Conservation (phyloP, 2,797 vertebrate genomes). For the Rhinophrynus dorsalis region DNA sequence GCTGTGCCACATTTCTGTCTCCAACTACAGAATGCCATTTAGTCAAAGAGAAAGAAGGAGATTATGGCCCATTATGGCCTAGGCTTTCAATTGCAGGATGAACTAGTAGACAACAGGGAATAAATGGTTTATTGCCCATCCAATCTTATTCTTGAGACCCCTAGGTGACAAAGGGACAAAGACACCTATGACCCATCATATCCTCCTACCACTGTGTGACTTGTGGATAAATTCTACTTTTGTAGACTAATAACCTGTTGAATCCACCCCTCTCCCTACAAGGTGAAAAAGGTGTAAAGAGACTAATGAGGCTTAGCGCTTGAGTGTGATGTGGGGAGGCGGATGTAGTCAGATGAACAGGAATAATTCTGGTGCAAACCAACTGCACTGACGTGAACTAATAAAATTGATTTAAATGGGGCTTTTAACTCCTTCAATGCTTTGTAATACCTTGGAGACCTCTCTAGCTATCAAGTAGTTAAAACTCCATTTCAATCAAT, state of each 20-base stretch:
- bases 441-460: no score
- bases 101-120: constrained; percentile 22
- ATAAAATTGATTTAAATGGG: no score
- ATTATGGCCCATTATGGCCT: neutral
- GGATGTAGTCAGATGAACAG: no score
- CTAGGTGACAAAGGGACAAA: constrained; percentile 14
- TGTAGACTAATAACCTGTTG: neutral
- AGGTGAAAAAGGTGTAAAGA: neutral
- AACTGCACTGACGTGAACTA: no score
- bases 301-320: neutral
- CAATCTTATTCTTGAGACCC: constrained; percentile 1
- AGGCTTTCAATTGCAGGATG: constrained; percentile 36
- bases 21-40: neutral
- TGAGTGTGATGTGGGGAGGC: neutral
- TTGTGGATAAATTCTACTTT: neutral
- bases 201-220: neutral
- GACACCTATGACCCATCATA: neutral
- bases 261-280: neutral
- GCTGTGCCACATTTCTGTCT: constrained; percentile 14
- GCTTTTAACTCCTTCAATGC: no score
- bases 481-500: no score
- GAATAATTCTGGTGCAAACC: no score
- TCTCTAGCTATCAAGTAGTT: no score
- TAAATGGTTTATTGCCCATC: constrained; percentile 30
- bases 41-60: constrained; percentile 18